Percentiles rank a stretch among this genome's conserved stretches.
These are phyloP conservation scores for Mixornis gularis DNA, from an alignment of 2,113 vertebrate species.

Conservation along the genomic window DNA sequence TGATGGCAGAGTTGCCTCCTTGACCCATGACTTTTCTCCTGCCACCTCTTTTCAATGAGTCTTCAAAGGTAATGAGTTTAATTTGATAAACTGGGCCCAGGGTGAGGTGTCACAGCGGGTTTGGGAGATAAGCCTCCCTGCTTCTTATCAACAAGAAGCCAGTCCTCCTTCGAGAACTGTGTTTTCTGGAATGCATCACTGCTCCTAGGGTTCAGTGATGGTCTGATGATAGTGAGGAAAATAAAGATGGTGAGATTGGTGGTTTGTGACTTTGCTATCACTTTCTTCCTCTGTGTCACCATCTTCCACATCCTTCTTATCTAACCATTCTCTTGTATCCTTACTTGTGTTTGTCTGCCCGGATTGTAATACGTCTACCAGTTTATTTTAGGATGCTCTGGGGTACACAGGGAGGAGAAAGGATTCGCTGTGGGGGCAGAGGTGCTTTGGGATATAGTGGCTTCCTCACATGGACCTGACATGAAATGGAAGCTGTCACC, in stretches of 20 bases:
- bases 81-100: not conserved
- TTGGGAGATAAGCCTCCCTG: not conserved
- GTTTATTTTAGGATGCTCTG: not conserved
- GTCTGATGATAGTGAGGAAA: not conserved
- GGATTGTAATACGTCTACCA: not conserved
- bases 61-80: not conserved
- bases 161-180: not conserved
- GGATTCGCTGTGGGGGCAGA: accelerated
- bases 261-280: not conserved
- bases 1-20: not conserved
- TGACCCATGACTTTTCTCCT: not conserved
- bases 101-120: not conserved
- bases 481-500: not conserved
- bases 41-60: not conserved
- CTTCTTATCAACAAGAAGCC: not conserved
- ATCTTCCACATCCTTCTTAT: not conserved
- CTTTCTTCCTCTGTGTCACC: not conserved
- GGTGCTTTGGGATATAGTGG: not conserved
- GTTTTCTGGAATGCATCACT: not conserved
- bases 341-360: not conserved
- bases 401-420: not conserved
- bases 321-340: not conserved
- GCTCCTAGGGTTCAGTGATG: not conserved
- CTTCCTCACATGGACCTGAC: accelerated
- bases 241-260: not conserved